Evolutionary conservation across 2,888 invertebrate species (phyloP), one percentile per base, ranked within the genome.

Genomic region (Cenopis cana): DNA sequence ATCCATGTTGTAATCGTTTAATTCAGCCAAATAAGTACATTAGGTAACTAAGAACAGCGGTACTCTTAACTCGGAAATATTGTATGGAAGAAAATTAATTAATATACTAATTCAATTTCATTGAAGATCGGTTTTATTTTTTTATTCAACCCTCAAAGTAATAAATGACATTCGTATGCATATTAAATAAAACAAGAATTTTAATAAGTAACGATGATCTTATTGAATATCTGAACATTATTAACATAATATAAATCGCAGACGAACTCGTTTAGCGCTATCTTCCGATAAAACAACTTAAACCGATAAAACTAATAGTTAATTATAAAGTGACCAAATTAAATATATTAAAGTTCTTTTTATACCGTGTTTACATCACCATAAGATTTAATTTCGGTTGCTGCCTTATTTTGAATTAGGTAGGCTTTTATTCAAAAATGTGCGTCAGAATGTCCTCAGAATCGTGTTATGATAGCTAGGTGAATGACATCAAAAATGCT

Each of bases 181-280:
- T 60, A 20, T 24, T 11, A n/a, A 46, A 60, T 55, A 55, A 61
- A 49, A 17, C 46, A 46, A 54, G 54, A 29, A 29, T 18, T 57
- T 18, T 64, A 20, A 64, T 54, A 54, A 64, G 38, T 64, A 52
- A 41, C 20, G 14, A 14, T 3, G 14, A 64, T 36, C 18, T 33
- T 18, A 38, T n/a, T 24, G 11, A 52, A 59, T 67, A 33, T 46
- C 18, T 46, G 29, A 66, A 17, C 52, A 33, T 29, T 29, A 68
- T 61, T 61, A 41, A 18, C 33, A 54, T 67, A 54, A 41, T 46
- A 41, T 68, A 54, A 57, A 68, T 60, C 6, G n/a, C n/a, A 24
- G 29, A 60, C 54, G n/a, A 61, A 68, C 59, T 54, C 1, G 68
- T 68, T 61, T 54, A 46, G 17, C 9, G 54, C 18, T 41, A 29